Evolutionary conservation across 2,797 vertebrate species (phyloP).

Genomic region (Gouania willdenowi): DNA sequence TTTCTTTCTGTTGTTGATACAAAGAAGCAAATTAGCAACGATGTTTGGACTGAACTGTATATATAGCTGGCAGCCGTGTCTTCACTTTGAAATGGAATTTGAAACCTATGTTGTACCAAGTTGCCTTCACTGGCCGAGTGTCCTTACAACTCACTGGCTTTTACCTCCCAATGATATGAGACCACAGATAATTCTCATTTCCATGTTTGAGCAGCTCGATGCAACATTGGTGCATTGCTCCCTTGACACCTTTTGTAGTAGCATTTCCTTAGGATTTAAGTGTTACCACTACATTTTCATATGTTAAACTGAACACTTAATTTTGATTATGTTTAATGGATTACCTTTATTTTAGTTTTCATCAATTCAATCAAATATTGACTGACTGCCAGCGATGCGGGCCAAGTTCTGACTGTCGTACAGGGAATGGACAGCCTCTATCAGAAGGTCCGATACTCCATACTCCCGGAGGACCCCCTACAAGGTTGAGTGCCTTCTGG

Average conservation of each 20-base stretch:
- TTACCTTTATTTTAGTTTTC: too few species aligned
- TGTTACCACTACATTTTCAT: too few species aligned
- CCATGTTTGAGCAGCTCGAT: slow-evolving; percentile 46
- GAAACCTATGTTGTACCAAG: slow-evolving; percentile 62
- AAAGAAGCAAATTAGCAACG: slow-evolving; percentile 69
- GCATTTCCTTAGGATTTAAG: slow-evolving; percentile 50
- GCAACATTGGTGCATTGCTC: slow-evolving; percentile 49
- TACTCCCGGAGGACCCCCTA: too few species aligned
- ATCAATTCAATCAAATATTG: too few species aligned
- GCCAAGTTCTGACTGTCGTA: too few species aligned
- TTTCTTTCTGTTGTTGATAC: slow-evolving; percentile 58
- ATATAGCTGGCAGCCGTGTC: slow-evolving; percentile 54
- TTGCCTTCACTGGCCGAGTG: slow-evolving; percentile 68
- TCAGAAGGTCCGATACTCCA: too few species aligned
- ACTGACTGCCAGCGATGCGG: too few species aligned
- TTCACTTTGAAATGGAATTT: slow-evolving; percentile 77
- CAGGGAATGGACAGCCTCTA: too few species aligned
- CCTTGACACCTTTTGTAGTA: slow-evolving; percentile 49
- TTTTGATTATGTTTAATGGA: too few species aligned
- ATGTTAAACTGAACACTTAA: too few species aligned
- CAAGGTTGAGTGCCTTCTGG: too few species aligned
- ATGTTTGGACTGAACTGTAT: slow-evolving; percentile 59
- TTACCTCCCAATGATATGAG: slow-evolving; percentile 28
- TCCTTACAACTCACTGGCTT: slow-evolving; percentile 44
- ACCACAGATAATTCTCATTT: slow-evolving; percentile 70